Evolutionary conservation across 2,888 invertebrate species (phyloP).

Genomic region (Hydroisotoma schaefferi): DNA sequence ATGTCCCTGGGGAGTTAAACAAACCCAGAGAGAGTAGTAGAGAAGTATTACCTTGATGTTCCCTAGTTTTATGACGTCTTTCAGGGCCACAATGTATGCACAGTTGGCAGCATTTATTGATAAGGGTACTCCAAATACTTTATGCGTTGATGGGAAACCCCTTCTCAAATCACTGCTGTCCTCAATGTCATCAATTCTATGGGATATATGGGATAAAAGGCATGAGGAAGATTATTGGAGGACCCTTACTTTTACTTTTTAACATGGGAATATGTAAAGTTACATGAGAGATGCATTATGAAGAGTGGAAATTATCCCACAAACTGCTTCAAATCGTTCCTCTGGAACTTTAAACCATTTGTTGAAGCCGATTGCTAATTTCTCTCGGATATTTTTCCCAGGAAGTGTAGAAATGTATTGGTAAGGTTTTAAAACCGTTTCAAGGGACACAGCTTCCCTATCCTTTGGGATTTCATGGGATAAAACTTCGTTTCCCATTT

Average conservation of each 20-base stretch:
- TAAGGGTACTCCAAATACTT: background rate
- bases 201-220: too few relatives aligned
- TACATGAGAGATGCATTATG: slow-evolving; percentile 2
- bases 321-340: background rate
- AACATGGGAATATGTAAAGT: background rate
- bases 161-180: background rate
- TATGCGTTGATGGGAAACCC: background rate
- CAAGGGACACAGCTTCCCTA: too few relatives aligned
- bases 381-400: background rate
- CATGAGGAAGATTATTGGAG: too few relatives aligned
- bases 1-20: background rate
- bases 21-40: background rate
- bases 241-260: too few relatives aligned
- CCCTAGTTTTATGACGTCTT: background rate
- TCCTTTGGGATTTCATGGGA: too few relatives aligned
- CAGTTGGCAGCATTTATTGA: background rate
- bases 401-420: background rate
- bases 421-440: background rate
- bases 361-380: background rate
- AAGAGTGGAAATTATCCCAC: background rate
- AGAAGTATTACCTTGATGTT: background rate
- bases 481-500: too few relatives aligned
- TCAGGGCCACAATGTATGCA: background rate
- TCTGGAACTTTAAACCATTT: background rate
- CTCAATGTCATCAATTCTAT: slow-evolving; percentile 3